Base-by-base conservation (phyloP, 2,113 vertebrate genomes). In the Thalassarche chlororhynchos region DNA sequence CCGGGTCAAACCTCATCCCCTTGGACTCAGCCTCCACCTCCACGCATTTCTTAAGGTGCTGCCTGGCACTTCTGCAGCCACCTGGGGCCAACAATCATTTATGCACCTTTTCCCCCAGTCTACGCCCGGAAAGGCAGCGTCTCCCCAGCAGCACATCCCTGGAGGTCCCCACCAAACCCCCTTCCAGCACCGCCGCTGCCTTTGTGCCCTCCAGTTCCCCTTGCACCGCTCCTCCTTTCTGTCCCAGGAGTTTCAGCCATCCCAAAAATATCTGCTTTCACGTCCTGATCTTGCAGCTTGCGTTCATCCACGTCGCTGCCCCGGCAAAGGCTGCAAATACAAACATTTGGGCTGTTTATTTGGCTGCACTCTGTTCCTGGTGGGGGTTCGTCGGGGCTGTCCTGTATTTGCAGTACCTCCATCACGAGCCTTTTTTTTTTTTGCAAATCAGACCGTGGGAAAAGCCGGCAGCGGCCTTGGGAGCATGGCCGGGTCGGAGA, bases 351-450 rank as follows among this genome's bases (percentile, higher is more conserved):
- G 20, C 16, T 25, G 42, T 65, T 71, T 24, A 7, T 69, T 66
- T 40, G 60, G 9, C 78, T 85, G 52, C 42, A 6, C 19, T 34
- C 57, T 25, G 28, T 3, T 80, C 42, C 62, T 55, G 19, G 26
- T 23, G 9, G 32, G 62, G 6, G 1, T 40, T 81, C 8, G 0
- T 10, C 3, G 1, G 24, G 65, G 42, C 28, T 0, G 0, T 55
- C 71, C 44, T 74, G 44, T 21, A 3, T 26, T 32, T 61, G 17
- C 4, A 4, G 52, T 32, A 8, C 34, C 36, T 77, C 34, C 28
- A 17, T 21, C 20, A 16, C 0, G 3, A 74, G 49, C 36, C 18
- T 28, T 29, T 54, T 58, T 20, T 9, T 21, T 51, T 32, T 68
- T 75, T 8, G 6, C 16, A 72, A 83, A 52, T 23, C 12, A 15